Evolutionary conservation across 2,797 vertebrate species (phyloP).

Genomic region (Typhlichthys eigenmanni): DNA sequence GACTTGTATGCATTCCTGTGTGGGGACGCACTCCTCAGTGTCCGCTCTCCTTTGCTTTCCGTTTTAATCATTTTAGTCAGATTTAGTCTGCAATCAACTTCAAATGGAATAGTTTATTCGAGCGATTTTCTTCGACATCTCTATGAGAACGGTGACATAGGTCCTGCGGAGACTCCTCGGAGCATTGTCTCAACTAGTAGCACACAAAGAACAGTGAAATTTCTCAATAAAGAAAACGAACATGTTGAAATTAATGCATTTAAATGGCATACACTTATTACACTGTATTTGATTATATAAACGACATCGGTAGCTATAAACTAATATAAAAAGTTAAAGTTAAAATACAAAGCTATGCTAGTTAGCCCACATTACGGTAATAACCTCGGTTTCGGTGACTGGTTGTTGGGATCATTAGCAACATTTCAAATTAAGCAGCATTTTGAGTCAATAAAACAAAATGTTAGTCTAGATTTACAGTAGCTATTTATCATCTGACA

Average conservation of each 20-base stretch:
- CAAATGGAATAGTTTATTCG: conserved; percentile 10
- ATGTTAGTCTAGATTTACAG: too few species aligned
- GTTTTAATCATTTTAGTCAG: conserved; percentile 86
- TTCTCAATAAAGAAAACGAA: conserved; percentile 17
- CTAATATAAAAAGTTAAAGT: too few species aligned
- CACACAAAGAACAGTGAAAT: conserved; percentile 20
- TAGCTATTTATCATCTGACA: not conserved
- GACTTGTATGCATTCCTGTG: conserved; percentile 93
- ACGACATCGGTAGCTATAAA: too few species aligned
- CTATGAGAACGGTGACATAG: conserved; percentile 55
- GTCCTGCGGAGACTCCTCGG: conserved; percentile 51
- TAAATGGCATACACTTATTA: not conserved
- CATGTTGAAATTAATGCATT: not conserved
- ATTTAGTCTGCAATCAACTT: conserved; percentile 21
- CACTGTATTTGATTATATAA: too few species aligned
- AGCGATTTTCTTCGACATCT: conserved; percentile 20
- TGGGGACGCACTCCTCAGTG: conserved; percentile 89
- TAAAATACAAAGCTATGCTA: too few species aligned
- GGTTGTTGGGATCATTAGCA: too few species aligned
- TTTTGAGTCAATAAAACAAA: too few species aligned
- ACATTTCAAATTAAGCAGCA: too few species aligned
- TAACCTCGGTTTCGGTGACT: too few species aligned
- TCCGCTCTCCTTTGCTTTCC: conserved; percentile 88
- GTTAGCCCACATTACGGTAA: too few species aligned
- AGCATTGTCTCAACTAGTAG: conserved; percentile 54